Evolutionary conservation across 2,888 invertebrate species (phyloP).

Genomic region (Mechanitis messenoides): DNA sequence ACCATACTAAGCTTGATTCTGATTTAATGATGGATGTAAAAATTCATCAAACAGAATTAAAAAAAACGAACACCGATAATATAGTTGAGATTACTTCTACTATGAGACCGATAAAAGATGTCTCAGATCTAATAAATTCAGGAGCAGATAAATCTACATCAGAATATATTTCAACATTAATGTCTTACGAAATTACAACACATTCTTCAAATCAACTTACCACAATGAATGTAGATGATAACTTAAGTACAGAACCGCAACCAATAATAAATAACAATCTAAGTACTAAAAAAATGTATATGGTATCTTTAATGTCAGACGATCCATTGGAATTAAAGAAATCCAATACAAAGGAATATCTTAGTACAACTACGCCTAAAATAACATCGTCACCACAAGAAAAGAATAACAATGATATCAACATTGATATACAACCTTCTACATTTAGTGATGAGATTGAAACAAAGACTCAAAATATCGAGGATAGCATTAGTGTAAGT

Average conservation of each 20-base stretch:
- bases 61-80: neutral
- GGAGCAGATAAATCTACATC: too few relatives aligned
- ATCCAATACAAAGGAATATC: too few relatives aligned
- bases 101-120: too few relatives aligned
- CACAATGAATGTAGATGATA: neutral
- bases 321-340: too few relatives aligned
- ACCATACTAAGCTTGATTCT: neutral
- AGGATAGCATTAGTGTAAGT: neutral
- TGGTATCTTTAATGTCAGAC: neutral
- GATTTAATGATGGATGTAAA: neutral
- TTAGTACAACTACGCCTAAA: neutral
- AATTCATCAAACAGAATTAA: neutral
- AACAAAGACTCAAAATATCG: neutral
- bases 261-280: neutral
- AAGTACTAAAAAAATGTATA: slow-evolving; percentile 9
- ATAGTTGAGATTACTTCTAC: too few relatives aligned
- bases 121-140: too few relatives aligned
- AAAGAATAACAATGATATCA: neutral
- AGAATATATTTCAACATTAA: too few relatives aligned
- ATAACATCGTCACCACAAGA: neutral
- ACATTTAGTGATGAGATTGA: neutral
- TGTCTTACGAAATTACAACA: too few relatives aligned
- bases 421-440: neutral
- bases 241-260: neutral
- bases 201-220: too few relatives aligned